These are phyloP conservation scores for Calonectris borealis DNA, from an alignment of 2,113 vertebrate species.

Conservation along the genomic window DNA sequence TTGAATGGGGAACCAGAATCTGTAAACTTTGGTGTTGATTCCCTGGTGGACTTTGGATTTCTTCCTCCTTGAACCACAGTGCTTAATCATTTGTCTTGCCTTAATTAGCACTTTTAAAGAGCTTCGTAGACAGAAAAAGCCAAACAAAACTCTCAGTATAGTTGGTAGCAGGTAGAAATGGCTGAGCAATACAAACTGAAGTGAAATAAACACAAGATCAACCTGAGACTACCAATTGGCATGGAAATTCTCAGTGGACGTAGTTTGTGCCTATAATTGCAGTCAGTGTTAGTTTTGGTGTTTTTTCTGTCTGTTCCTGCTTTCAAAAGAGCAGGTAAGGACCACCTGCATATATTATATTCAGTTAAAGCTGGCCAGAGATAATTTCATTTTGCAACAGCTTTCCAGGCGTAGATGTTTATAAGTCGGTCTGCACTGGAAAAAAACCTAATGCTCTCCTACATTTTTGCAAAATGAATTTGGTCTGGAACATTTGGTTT, in stretches of 20 bases:
- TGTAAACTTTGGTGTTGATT: neutral
- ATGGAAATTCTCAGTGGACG: neutral
- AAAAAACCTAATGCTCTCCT: neutral
- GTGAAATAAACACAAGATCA: neutral
- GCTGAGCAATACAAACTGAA: neutral
- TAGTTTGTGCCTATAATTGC: neutral
- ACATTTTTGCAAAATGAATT: neutral
- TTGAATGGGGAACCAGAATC: neutral
- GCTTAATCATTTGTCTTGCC: neutral
- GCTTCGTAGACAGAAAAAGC: neutral
- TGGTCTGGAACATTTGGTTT: neutral
- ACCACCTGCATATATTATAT: neutral
- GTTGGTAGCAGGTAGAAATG: neutral
- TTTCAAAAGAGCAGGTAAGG: neutral
- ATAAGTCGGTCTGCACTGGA: neutral
- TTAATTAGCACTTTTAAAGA: neutral
- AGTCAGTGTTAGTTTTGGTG: neutral
- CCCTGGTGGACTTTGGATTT: neutral
- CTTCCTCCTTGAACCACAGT: neutral
- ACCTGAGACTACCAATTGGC: neutral
- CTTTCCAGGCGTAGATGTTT: neutral
- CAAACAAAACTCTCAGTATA: neutral
- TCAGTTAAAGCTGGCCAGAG: neutral
- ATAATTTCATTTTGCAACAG: neutral
- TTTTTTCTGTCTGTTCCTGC: neutral